These are phyloP conservation scores for Chaenodraco wilsoni DNA, from an alignment of 2,797 vertebrate genomes.

Conservation along the genomic window DNA sequence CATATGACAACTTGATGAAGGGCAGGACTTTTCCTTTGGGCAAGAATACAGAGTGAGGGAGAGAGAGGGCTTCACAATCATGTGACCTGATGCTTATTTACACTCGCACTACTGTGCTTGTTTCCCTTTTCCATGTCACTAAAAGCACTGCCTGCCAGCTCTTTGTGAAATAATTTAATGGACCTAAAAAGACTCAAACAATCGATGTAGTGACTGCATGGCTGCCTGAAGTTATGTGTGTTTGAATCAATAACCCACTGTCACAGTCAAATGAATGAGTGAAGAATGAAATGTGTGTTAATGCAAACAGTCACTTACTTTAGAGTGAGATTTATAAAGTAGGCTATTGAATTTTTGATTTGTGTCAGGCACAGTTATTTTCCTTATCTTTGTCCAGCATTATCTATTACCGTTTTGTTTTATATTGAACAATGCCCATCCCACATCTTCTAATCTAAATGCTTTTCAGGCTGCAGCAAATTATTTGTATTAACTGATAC, in stretches of 20 bases:
- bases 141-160: conserved; percentile 56
- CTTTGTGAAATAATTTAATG: conserved; percentile 69
- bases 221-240: background rate
- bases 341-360: background rate
- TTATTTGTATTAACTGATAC: background rate
- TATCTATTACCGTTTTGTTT: no score
- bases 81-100: conserved; percentile 63
- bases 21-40: conserved; percentile 61
- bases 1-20: conserved; percentile 64
- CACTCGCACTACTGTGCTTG: conserved; percentile 60
- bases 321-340: background rate
- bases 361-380: background rate
- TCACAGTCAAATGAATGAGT: conserved; percentile 54
- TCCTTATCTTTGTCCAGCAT: background rate
- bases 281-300: conserved; percentile 36
- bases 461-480: background rate
- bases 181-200: conserved; percentile 62
- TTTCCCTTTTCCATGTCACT: conserved; percentile 57
- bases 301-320: conserved; percentile 29
- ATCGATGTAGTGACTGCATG: conserved; percentile 24
- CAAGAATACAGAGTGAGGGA: conserved; percentile 9
- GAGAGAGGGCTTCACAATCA: conserved; percentile 29
- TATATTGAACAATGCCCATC: background rate
- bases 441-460: background rate
- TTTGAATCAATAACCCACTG: conserved; percentile 64